Evolutionary conservation across 2,113 vertebrate genomes (phyloP).

Genomic region (Pithys albifrons): DNA sequence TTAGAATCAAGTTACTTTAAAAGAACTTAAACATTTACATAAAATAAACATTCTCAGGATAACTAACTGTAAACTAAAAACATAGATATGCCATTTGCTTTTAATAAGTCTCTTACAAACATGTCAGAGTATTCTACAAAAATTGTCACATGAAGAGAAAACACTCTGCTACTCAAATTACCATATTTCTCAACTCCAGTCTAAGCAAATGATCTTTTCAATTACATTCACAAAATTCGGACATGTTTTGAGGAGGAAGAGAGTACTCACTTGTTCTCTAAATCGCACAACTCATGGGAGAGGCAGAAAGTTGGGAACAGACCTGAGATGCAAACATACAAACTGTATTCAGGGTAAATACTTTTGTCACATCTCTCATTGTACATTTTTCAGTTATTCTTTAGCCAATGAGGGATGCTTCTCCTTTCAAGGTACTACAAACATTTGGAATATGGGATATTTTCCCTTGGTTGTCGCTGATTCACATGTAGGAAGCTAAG

Average conservation of each 20-base stretch:
- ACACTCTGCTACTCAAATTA: background rate
- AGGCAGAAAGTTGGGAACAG: background rate
- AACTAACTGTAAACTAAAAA: background rate
- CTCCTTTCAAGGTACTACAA: background rate
- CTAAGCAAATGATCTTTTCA: background rate
- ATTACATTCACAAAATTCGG: background rate
- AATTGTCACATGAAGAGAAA: background rate
- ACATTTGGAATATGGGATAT: background rate
- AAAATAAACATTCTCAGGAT: background rate
- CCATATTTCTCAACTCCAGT: background rate
- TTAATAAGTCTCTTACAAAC: background rate
- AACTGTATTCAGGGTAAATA: background rate
- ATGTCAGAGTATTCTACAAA: background rate
- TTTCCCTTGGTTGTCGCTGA: background rate
- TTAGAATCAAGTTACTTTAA: background rate
- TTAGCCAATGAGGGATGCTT: background rate
- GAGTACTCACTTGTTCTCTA: background rate
- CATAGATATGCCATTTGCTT: background rate
- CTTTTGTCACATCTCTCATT: background rate
- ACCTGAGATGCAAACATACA: background rate
- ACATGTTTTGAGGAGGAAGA: background rate
- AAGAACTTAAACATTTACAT: background rate
- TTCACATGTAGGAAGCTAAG: background rate
- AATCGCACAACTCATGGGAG: accelerated
- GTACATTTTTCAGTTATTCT: background rate